A percentile compares a stretch with the other conserved stretches of the same genome.
Evolutionary conservation across 2,797 vertebrate species (phyloP).

Genomic region (Rhinichthys osculus): DNA sequence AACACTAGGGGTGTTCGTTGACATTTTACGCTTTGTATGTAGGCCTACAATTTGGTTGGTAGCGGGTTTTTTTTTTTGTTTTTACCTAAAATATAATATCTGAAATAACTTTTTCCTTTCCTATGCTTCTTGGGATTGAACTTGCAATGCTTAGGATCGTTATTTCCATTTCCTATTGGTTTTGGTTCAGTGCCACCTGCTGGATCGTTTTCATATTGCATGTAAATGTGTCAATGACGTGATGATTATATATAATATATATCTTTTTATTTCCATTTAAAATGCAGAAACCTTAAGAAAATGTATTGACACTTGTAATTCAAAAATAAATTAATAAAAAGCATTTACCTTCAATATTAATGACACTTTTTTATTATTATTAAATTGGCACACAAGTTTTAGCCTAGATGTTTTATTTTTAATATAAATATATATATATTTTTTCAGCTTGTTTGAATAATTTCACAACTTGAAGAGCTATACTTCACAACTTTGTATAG

Average conservation of each 20-base stretch:
- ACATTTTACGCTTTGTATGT: neutral
- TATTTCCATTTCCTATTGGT: no score
- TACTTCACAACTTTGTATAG: no score
- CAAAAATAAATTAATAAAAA: neutral
- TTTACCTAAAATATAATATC: neutral
- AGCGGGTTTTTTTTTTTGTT: neutral
- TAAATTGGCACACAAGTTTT: neutral
- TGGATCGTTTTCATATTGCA: constrained; percentile 12
- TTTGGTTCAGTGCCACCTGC: neutral
- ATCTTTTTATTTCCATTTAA: no score
- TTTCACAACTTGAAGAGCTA: neutral
- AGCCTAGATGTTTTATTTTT: neutral
- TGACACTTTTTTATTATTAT: neutral
- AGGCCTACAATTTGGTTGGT: neutral
- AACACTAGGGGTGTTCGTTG: neutral
- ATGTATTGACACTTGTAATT: neutral
- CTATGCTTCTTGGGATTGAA: neutral
- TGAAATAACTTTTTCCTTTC: neutral
- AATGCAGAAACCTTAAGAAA: no score
- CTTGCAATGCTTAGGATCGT: no score
- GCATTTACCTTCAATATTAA: no score
- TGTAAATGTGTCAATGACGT: neutral
- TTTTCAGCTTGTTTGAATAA: neutral
- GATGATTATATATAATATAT: no score
- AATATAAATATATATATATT: no score